Base-by-base conservation (phyloP, 2,888 invertebrate species). In the Nomada ferruginata region DNA sequence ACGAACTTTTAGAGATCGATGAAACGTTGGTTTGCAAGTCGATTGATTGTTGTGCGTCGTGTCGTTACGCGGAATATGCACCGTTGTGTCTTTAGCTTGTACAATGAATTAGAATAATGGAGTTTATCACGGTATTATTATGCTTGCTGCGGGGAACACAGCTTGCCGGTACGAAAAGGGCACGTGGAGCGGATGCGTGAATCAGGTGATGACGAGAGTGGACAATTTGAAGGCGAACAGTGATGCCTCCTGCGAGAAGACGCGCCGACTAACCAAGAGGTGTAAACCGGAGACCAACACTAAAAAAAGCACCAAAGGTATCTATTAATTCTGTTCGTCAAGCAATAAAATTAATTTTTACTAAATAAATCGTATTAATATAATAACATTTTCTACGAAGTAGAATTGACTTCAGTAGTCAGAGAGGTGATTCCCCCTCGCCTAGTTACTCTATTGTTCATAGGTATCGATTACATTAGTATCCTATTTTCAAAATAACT, bases 141-240 rank as follows among this genome's bases (percentile, higher is more conserved):
- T 73, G 36, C 52, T 50, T 60, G 66, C 57, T 36, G 57, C 53
- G 75, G 77, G 74, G 77, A 85, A 69, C 88, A 75, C 92, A 97
- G 98, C 97, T 87, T 98, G 98, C 94, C 97, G 98, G 89, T 98
- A 98, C 94, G 97, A 97, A 92, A 98, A 98, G 94, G 97, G 97
- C 52, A 95, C 97, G 84, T 98, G 98, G 97, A 96, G 96, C 92
- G 97, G 97, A 92, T 98, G 98, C 94, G 95, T 96, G 85, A 96
- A 96, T 91, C 97, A 97, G 85, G 96, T 96, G 95, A 97, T 97
- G 97, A 96, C 96, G 88, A 95, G 98, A 92, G 96, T 96, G 90
- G 97, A 98, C 93, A 96, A 96, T 94, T 94, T 98, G 92, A 98
- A 97, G 94, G 95, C 96, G 72, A 96, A 96, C 93, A 97, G 97